These are phyloP conservation scores for Chrysolina haemoptera DNA, from an alignment of 2,888 invertebrate genomes.

Conservation along the genomic window DNA sequence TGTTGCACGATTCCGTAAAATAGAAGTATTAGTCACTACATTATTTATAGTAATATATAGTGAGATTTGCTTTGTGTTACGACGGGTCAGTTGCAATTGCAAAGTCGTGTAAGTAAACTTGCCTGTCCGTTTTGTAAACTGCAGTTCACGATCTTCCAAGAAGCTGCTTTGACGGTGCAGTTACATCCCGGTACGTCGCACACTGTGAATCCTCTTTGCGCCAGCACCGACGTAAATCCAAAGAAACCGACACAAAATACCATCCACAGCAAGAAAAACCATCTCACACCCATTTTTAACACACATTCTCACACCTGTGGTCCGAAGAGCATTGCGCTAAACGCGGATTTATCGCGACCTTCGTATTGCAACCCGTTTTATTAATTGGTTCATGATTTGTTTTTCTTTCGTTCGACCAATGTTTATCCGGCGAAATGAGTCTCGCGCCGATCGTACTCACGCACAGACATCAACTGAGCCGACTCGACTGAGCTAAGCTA, in stretches of 20 bases:
- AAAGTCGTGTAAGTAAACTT: slow-evolving; percentile 60
- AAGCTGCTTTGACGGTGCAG: slow-evolving; percentile 73
- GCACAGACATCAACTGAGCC: slow-evolving; percentile 21
- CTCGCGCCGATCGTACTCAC: slow-evolving; percentile 14
- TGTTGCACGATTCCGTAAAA: not conserved
- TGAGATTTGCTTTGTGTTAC: not conserved
- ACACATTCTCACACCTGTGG: slow-evolving; percentile 54
- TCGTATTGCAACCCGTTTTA: slow-evolving; percentile 33
- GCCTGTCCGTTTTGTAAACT: slow-evolving; percentile 76
- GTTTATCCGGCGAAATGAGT: not conserved
- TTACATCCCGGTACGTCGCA: slow-evolving; percentile 76
- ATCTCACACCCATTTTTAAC: slow-evolving; percentile 52
- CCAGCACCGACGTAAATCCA: slow-evolving; percentile 44
- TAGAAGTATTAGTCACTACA: slow-evolving; percentile 12
- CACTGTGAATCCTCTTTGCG: slow-evolving; percentile 66
- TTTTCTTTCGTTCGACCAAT: slow-evolving; percentile 30
- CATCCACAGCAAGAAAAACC: slow-evolving; percentile 55
- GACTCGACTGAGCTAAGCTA: slow-evolving; percentile 27
- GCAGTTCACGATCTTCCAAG: slow-evolving; percentile 78
- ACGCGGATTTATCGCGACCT: slow-evolving; percentile 32
- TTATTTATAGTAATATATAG: slow-evolving; percentile 4
- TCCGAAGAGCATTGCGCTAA: slow-evolving; percentile 38
- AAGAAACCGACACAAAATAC: slow-evolving; percentile 51
- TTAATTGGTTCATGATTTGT: slow-evolving; percentile 42
- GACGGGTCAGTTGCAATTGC: not conserved